Conservation (phyloP, 30 jellyfish, hydroid and myxozoan species). For the Hydractinia symbiolongicarpus region DNA sequence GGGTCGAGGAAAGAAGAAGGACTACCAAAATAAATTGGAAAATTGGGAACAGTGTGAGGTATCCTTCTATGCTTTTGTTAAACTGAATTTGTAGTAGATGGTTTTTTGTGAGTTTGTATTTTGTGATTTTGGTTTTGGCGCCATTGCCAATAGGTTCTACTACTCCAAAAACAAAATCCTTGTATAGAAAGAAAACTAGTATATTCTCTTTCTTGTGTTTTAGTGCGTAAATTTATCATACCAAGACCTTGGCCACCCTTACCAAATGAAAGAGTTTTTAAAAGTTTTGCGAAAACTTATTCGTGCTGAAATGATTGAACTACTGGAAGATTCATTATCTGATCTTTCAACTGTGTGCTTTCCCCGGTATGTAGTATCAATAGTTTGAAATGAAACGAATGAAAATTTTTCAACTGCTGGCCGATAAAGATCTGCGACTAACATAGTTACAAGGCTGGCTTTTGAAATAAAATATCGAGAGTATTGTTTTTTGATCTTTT, state of each 20-base stretch:
- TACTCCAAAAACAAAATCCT: not conserved
- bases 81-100: not conserved
- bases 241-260: conserved; percentile 92
- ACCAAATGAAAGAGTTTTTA: conserved; percentile 71
- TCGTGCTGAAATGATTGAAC: conserved; percentile 65
- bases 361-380: conserved; percentile 58
- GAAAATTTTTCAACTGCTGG: not conserved
- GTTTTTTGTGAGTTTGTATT: not conserved
- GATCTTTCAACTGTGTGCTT: conserved; percentile 65
- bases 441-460: no score
- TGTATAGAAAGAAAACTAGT: not conserved
- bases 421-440: no score
- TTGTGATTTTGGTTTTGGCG: no score
- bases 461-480: no score
- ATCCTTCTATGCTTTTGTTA: conserved; percentile 4
- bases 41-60: conserved; percentile 90
- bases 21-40: conserved; percentile 57
- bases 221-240: conserved; percentile 88
- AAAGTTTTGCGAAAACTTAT: conserved; percentile 59
- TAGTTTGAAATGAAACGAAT: not conserved
- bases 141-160: not conserved
- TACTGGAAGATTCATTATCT: conserved; percentile 72
- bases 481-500: no score
- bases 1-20: conserved; percentile 43
- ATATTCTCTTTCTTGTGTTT: not conserved